Conservation (phyloP, 1,140 invertebrate genomes). For the Drosophila mojavensis region DNA sequence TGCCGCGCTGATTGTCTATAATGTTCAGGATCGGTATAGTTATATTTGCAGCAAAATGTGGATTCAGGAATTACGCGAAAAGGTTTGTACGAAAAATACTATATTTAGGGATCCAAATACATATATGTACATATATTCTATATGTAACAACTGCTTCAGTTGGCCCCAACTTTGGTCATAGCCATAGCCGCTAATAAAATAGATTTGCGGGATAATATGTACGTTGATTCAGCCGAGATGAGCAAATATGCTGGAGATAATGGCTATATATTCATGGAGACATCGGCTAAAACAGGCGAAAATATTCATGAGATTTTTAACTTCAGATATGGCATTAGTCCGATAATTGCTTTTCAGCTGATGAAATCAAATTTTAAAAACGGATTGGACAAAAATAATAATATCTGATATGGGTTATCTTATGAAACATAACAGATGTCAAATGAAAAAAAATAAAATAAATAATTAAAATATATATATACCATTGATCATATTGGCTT, state of each 20-base stretch:
- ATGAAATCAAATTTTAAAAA: too few relatives aligned
- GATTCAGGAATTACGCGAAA: conserved; percentile 3
- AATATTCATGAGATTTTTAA: conserved; percentile 16
- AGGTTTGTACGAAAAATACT: neutral
- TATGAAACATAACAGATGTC: too few relatives aligned
- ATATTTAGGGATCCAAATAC: too few relatives aligned
- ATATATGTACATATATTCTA: neutral
- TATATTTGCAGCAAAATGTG: conserved; percentile 16
- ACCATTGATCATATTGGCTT: too few relatives aligned
- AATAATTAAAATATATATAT: too few relatives aligned
- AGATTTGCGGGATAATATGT: conserved; percentile 11
- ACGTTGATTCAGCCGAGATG: conserved; percentile 2
- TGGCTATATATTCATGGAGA: conserved; percentile 30
- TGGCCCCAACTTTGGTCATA: neutral
- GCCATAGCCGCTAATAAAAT: conserved; percentile 27
- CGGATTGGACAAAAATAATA: neutral
- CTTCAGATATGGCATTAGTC: neutral
- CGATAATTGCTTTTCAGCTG: conserved; percentile 4
- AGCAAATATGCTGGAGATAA: conserved; percentile 10
- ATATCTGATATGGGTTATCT: too few relatives aligned
- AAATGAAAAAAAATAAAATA: too few relatives aligned
- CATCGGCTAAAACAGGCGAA: conserved; percentile 14
- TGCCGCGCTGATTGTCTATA: conserved; percentile 25
- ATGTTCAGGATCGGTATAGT: conserved; percentile 12
- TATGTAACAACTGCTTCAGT: neutral